phyloP scores from a whole-genome alignment of 2,113 vertebrate genomes.

The Cynoglossus semilaevis region DNA sequence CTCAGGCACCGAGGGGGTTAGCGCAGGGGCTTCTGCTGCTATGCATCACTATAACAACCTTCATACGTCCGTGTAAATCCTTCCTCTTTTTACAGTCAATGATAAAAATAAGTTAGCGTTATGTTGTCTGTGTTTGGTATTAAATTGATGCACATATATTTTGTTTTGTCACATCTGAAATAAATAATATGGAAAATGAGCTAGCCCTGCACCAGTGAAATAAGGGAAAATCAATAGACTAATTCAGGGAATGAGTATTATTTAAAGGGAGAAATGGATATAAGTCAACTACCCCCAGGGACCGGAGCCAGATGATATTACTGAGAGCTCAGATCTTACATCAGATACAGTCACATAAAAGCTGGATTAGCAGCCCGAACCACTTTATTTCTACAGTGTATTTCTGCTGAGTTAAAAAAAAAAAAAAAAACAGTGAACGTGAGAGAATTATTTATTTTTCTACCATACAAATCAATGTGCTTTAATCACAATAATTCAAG shows the following conservation, averaged over 20 bases:
- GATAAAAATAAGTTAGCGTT: constrained; percentile 10
- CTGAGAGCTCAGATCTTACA: constrained; percentile 45
- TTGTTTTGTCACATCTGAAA: constrained; percentile 28
- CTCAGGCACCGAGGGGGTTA: constrained; percentile 9
- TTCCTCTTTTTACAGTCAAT: constrained; percentile 9
- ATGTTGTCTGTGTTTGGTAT: constrained; percentile 9
- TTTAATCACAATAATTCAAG: not conserved
- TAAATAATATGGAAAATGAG: constrained; percentile 48
- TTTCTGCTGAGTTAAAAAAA: constrained; percentile 26
- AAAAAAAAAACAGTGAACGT: constrained; percentile 12
- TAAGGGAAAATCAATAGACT: constrained; percentile 60
- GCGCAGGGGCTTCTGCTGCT: constrained; percentile 2
- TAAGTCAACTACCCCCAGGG: constrained; percentile 51
- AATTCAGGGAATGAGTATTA: constrained; percentile 53
- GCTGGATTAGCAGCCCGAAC: constrained; percentile 17
- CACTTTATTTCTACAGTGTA: constrained; percentile 23
- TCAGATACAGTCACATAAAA: constrained; percentile 20
- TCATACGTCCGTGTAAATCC: constrained; percentile 9
- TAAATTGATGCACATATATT: constrained; percentile 19
- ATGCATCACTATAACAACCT: not conserved
- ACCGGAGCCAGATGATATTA: constrained; percentile 58
- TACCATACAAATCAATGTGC: not conserved
- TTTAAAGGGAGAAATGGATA: constrained; percentile 46
- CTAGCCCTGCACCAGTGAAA: constrained; percentile 17
- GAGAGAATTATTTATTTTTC: constrained; percentile 1